Conservation (phyloP, 2,113 vertebrate genomes). For the Rhizomys pruinosus region DNA sequence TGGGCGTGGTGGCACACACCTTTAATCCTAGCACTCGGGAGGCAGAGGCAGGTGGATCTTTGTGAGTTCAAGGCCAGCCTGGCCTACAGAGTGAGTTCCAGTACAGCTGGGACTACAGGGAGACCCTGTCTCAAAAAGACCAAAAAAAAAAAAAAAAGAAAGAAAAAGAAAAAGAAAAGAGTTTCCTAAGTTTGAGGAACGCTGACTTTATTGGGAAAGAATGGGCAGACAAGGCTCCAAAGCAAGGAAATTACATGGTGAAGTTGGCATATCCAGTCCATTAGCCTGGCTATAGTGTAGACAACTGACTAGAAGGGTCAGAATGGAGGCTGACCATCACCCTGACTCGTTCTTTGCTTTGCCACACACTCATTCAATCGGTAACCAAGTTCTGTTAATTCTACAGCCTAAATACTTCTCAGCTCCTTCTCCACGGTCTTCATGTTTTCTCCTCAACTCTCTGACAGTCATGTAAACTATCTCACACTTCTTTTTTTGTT, state of each 20-base stretch:
- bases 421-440: not conserved
- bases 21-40: no score
- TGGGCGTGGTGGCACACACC: no score
- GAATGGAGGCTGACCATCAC: not conserved
- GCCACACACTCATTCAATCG: not conserved
- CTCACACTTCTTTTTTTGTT: no score
- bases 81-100: no score
- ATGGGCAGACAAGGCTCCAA: not conserved
- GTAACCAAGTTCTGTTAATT: not conserved
- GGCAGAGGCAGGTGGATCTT: no score
- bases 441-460: not conserved
- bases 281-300: not conserved
- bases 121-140: no score
- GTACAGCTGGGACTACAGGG: no score
- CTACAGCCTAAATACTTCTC: not conserved
- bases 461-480: not conserved
- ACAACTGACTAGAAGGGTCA: not conserved
- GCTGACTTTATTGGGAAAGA: not conserved
- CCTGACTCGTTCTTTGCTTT: not conserved
- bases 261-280: not conserved
- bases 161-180: no score
- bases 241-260: not conserved
- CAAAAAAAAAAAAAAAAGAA: no score
- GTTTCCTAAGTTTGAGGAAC: not conserved
- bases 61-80: no score